phyloP scores from a whole-genome alignment of 2,888 invertebrate genomes.

The Lasius platythorax region DNA sequence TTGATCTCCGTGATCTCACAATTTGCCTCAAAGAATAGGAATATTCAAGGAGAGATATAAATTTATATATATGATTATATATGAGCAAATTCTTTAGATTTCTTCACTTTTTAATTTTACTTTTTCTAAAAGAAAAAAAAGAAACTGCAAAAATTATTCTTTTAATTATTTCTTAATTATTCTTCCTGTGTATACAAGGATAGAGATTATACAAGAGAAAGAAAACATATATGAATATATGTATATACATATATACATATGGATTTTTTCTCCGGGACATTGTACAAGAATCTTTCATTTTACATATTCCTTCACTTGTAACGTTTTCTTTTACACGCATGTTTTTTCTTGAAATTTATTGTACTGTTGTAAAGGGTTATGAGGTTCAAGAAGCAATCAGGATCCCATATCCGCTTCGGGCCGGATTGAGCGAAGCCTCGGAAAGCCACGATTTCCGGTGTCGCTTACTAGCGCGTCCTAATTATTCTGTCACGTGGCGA shows the following conservation, averaged over 20 bases:
- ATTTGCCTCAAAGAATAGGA: neutral
- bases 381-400: conserved; percentile 72
- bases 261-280: neutral
- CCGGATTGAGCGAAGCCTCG: conserved; percentile 79
- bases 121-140: neutral
- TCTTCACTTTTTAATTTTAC: neutral
- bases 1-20: conserved; percentile 10
- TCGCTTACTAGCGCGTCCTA: conserved; percentile 72
- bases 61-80: neutral
- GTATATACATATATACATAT: too few relatives aligned
- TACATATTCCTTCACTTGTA: neutral
- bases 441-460: conserved; percentile 79
- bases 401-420: conserved; percentile 71
- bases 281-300: neutral
- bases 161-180: too few relatives aligned
- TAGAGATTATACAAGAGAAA: too few relatives aligned
- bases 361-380: neutral
- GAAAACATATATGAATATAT: too few relatives aligned
- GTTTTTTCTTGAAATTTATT: conserved; percentile 2
- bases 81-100: neutral
- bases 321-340: neutral
- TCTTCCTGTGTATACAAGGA: too few relatives aligned
- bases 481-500: conserved; percentile 63
- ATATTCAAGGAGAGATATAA: neutral
- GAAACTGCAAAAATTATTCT: neutral